phyloP scores from a whole-genome alignment of 2,113 vertebrate species.

The Manacus vitellinus region DNA sequence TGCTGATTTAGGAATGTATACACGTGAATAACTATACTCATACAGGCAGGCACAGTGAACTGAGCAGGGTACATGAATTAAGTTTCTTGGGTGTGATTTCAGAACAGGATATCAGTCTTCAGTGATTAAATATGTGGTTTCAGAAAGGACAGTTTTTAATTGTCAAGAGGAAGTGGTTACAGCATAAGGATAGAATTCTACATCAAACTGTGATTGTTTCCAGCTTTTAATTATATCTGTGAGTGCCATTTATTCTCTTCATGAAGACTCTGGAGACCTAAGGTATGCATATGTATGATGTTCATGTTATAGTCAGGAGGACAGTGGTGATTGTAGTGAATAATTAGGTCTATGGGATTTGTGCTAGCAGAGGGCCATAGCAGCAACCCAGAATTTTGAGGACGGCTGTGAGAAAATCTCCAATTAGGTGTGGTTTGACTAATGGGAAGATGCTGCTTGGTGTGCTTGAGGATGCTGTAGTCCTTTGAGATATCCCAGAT shows the following conservation, averaged over 20 bases:
- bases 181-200: not conserved
- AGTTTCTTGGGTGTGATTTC: not conserved
- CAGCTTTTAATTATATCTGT: not conserved
- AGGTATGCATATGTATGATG: accelerated
- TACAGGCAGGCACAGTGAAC: not conserved
- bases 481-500: not conserved
- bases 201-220: not conserved
- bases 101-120: not conserved
- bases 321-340: not conserved
- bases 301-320: not conserved
- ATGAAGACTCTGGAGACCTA: not conserved
- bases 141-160: not conserved
- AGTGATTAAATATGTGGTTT: not conserved
- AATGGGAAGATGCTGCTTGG: not conserved
- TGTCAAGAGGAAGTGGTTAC: not conserved
- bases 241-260: not conserved
- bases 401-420: not conserved
- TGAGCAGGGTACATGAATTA: not conserved
- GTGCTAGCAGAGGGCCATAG: not conserved
- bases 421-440: not conserved
- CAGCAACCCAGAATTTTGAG: not conserved
- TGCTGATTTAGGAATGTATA: not conserved
- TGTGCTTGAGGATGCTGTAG: not conserved
- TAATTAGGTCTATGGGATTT: not conserved
- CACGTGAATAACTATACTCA: not conserved